phyloP scores from a whole-genome alignment of 1,140 invertebrate genomes.

The Pseudobourletiella spinata region DNA sequence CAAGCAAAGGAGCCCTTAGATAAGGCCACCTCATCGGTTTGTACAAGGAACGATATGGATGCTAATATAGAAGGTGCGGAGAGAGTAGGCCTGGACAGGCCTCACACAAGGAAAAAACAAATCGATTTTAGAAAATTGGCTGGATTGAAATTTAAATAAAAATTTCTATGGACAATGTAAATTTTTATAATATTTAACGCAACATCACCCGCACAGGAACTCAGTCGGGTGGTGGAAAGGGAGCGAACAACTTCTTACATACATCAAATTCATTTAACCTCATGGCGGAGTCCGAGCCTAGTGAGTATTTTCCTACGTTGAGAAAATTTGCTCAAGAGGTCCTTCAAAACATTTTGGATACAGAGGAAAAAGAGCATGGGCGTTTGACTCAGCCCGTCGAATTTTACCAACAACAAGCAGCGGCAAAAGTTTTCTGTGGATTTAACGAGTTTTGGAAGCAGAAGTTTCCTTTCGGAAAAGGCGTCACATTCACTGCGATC shows the following conservation, averaged over 20 bases:
- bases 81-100: neutral
- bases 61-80: neutral
- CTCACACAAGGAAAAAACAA: neutral
- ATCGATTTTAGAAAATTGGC: neutral
- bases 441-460: neutral
- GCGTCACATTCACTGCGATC: no score
- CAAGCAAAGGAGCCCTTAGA: no score
- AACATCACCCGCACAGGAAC: no score
- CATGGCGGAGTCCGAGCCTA: no score
- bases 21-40: no score
- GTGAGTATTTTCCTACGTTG: neutral
- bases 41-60: no score
- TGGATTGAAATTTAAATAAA: no score
- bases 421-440: neutral
- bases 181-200: no score
- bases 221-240: no score
- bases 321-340: neutral
- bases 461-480: neutral
- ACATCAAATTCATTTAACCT: no score
- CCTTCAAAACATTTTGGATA: neutral
- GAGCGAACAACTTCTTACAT: no score
- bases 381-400: neutral
- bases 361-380: neutral
- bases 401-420: neutral
- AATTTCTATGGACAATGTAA: no score